Percentiles rank a stretch among this genome's conserved stretches.
Conservation (phyloP, 53 echinoderm and acorn worm genomes). For the Mesocentrotus franciscanus region DNA sequence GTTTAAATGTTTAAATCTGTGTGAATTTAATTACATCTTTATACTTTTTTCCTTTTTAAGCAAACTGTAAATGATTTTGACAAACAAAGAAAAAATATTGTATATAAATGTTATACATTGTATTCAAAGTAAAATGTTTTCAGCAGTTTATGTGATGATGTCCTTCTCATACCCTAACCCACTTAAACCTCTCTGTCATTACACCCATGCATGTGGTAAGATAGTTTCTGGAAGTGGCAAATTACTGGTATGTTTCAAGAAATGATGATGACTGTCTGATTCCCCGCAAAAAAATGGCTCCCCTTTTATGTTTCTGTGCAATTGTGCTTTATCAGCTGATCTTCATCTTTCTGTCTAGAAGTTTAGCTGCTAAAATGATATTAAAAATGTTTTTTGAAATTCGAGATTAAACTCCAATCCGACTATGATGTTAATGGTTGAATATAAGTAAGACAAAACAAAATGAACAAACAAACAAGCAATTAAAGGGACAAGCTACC, state of each 20-base stretch:
- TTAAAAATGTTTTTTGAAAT: background rate
- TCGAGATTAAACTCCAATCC: background rate
- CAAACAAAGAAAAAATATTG: too few relatives aligned
- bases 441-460: background rate
- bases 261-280: background rate
- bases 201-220: background rate
- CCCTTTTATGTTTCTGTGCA: background rate
- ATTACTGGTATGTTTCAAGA: background rate
- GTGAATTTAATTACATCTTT: background rate
- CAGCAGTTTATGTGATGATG: background rate
- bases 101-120: too few relatives aligned
- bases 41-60: background rate
- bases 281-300: background rate
- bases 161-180: background rate
- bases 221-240: conserved; percentile 1
- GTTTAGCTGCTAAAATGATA: background rate
- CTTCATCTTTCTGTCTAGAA: background rate
- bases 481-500: too few relatives aligned
- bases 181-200: background rate
- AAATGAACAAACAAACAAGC: background rate
- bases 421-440: background rate
- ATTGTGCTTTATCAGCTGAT: background rate
- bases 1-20: background rate
- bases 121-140: too few relatives aligned
- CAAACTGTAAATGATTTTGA: background rate